A percentile compares a stretch with the other conserved stretches of the same genome.
These are phyloP conservation scores for Trematocara marginatum DNA, from an alignment of 2,113 vertebrate species.

Conservation along the genomic window DNA sequence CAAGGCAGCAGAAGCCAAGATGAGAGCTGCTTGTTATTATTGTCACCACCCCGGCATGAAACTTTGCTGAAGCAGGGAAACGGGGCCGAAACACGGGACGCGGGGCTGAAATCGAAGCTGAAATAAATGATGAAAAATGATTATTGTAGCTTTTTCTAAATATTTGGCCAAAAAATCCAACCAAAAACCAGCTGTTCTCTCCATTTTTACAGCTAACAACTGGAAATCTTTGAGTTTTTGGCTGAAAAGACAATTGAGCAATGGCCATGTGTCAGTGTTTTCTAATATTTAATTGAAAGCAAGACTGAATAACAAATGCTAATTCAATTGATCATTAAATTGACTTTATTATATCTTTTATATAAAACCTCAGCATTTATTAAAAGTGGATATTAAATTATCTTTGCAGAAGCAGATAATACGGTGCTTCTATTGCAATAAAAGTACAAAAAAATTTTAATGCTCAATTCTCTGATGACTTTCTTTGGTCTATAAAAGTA, in stretches of 20 bases:
- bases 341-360: background rate
- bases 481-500: background rate
- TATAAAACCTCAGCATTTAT: background rate
- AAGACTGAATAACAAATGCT: background rate
- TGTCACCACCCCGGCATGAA: conserved; percentile 22
- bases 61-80: conserved; percentile 51
- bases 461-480: background rate
- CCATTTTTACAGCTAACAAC: background rate
- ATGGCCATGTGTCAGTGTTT: background rate
- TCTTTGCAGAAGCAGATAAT: background rate
- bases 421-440: background rate
- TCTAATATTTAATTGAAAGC: background rate
- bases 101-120: background rate
- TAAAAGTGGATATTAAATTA: background rate
- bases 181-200: background rate
- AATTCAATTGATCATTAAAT: background rate
- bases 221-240: background rate
- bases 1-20: conserved; percentile 61
- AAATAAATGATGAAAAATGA: background rate
- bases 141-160: background rate
- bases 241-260: background rate
- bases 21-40: conserved; percentile 52
- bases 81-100: background rate
- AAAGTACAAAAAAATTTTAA: rapidly evolving
- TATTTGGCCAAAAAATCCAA: background rate